Percentiles rank a stretch among this genome's conserved stretches.
phyloP scores from a whole-genome alignment of 2,113 vertebrate species.

The Oreochromis spilurus region DNA sequence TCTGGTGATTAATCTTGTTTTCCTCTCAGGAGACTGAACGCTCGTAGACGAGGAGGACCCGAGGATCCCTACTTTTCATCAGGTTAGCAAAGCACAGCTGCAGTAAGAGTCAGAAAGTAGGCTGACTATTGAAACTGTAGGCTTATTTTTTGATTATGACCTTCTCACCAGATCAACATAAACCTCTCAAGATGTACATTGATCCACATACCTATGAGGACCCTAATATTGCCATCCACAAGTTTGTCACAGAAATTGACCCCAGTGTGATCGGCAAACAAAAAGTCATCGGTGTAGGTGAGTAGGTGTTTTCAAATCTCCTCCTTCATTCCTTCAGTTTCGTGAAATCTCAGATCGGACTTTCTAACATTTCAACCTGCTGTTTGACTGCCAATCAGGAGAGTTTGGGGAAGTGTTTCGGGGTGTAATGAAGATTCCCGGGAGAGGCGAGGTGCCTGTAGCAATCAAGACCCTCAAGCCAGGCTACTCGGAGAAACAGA shows the following conservation, averaged over 20 bases:
- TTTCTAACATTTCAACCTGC: neutral
- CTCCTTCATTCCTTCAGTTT: neutral
- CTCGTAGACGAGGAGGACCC: slow-evolving; percentile 72
- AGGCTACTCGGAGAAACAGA: slow-evolving; percentile 92
- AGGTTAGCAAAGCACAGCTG: slow-evolving; percentile 68
- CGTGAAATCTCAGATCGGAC: neutral
- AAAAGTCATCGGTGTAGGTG: slow-evolving; percentile 95
- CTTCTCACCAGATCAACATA: slow-evolving; percentile 81
- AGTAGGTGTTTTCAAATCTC: slow-evolving; percentile 1
- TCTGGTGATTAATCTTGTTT: slow-evolving; percentile 34
- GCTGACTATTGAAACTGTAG: neutral
- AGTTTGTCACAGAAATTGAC: slow-evolving; percentile 93
- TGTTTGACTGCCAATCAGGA: slow-evolving; percentile 61
- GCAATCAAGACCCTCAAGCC: slow-evolving; percentile 94
- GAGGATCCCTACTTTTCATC: slow-evolving; percentile 90
- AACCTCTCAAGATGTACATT: slow-evolving; percentile 91
- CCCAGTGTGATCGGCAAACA: slow-evolving; percentile 81
- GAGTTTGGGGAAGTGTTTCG: slow-evolving; percentile 96
- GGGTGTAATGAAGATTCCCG: slow-evolving; percentile 78
- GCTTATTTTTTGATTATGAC: neutral
- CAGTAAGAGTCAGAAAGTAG: neutral
- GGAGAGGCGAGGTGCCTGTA: slow-evolving; percentile 81
- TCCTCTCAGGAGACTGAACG: slow-evolving; percentile 73
- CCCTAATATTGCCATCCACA: slow-evolving; percentile 91
- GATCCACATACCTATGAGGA: slow-evolving; percentile 97